A percentile compares a stretch with the other conserved stretches of the same genome.
phyloP scores from a whole-genome alignment of 2,113 vertebrate genomes.

The Spea bombifrons region DNA sequence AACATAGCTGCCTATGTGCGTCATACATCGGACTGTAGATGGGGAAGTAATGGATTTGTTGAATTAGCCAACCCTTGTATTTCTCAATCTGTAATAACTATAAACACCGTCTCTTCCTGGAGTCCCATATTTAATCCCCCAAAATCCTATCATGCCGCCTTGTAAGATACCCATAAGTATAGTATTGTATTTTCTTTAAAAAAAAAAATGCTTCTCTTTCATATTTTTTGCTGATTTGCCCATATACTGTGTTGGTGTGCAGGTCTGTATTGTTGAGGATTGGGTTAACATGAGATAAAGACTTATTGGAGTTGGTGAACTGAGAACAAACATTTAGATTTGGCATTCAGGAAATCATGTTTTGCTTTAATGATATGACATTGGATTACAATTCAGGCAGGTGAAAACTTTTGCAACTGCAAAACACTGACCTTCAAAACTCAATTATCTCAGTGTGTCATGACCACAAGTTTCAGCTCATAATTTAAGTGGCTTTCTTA shows the following conservation, averaged over 20 bases:
- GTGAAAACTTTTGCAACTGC: slow-evolving; percentile 43
- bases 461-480: slow-evolving; percentile 38
- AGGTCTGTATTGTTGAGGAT: too few relatives aligned
- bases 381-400: slow-evolving; percentile 41
- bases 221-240: too few relatives aligned
- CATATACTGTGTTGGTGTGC: too few relatives aligned
- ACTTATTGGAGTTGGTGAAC: background rate
- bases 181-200: too few relatives aligned
- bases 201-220: too few relatives aligned
- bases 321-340: slow-evolving; percentile 9
- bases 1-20: slow-evolving; percentile 12
- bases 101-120: too few relatives aligned
- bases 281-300: too few relatives aligned
- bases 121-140: too few relatives aligned
- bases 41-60: background rate
- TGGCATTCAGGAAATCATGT: slow-evolving; percentile 27
- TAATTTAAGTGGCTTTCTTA: slow-evolving; percentile 36
- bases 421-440: slow-evolving; percentile 49
- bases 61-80: background rate
- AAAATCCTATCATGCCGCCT: too few relatives aligned
- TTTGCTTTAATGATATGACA: slow-evolving; percentile 40
- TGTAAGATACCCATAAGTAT: too few relatives aligned
- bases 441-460: slow-evolving; percentile 48
- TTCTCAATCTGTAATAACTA: too few relatives aligned
- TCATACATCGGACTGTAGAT: background rate